phyloP scores from a whole-genome alignment of 2,797 vertebrate genomes.

The Onychomys arenicola region DNA sequence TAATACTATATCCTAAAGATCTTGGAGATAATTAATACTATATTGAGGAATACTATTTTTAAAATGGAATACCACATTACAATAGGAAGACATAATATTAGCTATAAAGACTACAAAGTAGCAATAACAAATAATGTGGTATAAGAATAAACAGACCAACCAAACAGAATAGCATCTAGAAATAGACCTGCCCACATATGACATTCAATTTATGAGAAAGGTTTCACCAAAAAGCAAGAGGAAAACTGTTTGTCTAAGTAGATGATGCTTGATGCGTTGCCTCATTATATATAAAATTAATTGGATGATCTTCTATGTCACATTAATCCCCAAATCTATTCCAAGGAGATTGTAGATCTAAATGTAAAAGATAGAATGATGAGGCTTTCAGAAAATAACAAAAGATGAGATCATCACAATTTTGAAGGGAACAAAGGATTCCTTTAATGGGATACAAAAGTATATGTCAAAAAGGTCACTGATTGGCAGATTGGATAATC shows the following conservation, averaged over 20 bases:
- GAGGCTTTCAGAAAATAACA: not conserved
- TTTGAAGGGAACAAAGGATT: not conserved
- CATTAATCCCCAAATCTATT: not conserved
- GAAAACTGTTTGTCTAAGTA: conserved; percentile 13
- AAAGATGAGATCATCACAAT: not conserved
- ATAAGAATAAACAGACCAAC: not conserved
- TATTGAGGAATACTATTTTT: not conserved
- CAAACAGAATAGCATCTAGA: not conserved
- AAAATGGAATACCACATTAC: not conserved
- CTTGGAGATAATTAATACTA: not conserved
- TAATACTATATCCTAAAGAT: not conserved
- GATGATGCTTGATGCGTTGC: not conserved
- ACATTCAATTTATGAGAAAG: not conserved
- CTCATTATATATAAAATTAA: not conserved
- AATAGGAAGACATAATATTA: conserved; percentile 13
- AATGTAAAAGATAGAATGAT: conserved; percentile 13
- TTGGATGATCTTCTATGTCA: not conserved
- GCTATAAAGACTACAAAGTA: not conserved
- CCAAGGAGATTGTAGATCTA: not conserved
- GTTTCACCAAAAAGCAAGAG: not conserved
- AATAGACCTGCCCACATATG: not conserved
- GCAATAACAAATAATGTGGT: not conserved
- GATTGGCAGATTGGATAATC: not conserved
- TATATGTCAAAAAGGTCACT: not conserved
- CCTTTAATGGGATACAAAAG: not conserved